Base-by-base conservation (phyloP, 1,140 invertebrate genomes). In the Pogonognathellus flavescens region DNA sequence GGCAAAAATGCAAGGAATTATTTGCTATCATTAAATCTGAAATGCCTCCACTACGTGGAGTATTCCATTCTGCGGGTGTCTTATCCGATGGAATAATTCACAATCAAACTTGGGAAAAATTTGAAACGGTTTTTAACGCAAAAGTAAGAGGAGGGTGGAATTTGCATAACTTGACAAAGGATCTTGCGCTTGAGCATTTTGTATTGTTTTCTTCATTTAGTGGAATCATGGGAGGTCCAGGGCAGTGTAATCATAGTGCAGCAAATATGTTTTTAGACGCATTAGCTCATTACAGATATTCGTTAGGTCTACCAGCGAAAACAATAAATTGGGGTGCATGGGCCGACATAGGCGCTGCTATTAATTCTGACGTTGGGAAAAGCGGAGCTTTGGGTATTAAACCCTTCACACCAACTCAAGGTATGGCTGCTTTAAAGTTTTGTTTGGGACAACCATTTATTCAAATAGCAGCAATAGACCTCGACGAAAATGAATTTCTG, bases 241-340 rank as follows among this genome's bases (percentile, higher is more conserved):
- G 62, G 0, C 62, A 66, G 25, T 13, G 9, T 0, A 66, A 66
- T 31, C 62, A 66, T 14, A 25, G 20, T 10, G 62, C 20, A 14
- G 62, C 62, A 1, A 66, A 66, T 14, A 25, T 20, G 20, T 66
- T 66, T 25, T 14, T 66, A 25, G 62, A 66, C 25, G 22, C 62
- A 13, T 66, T 66, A 11, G 62, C 11, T 9, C 62, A 66, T 11
- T 66, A 25, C 11, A 18, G 62, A 11, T 25, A 66, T 14, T 66
- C 62, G 0, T 14, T 66, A 2, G 62, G 62, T 10, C 20, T 66
- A 0, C 62, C 62, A 2, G 62, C 62, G 10, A 20, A 66, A 66
- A 66, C 20, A 25, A 66, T 66, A 2, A 66, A 66, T 25, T 66
- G 62, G 62, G 62, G 62, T 13, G 83, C 60, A 1, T 70, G 70